phyloP scores from a whole-genome alignment of 2,797 vertebrate species.

The Danio kyathit region DNA sequence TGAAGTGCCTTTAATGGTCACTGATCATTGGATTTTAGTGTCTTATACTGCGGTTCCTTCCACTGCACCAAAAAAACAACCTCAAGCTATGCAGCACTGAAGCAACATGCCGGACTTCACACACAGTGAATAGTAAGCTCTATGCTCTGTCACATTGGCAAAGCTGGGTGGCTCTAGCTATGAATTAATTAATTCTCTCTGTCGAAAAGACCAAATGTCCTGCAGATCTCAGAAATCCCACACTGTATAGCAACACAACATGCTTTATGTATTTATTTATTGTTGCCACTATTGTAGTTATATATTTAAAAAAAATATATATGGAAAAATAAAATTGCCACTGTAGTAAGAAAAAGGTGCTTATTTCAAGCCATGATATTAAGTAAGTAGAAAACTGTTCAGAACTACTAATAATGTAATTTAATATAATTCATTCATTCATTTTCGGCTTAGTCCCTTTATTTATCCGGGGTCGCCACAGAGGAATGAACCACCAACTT shows the following conservation, averaged over 20 bases:
- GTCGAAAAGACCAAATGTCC: constrained; percentile 32
- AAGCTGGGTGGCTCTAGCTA: constrained; percentile 26
- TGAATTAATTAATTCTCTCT: constrained; percentile 31
- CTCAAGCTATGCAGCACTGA: constrained; percentile 15
- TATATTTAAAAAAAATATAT: too few relatives aligned
- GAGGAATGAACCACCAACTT: too few relatives aligned
- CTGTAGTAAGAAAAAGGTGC: too few relatives aligned
- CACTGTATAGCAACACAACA: background rate
- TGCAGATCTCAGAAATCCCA: constrained; percentile 1
- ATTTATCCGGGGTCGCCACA: too few relatives aligned
- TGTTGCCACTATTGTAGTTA: too few relatives aligned
- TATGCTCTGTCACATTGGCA: constrained; percentile 18
- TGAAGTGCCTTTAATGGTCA: background rate
- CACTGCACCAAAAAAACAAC: constrained; percentile 2
- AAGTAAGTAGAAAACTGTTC: too few relatives aligned
- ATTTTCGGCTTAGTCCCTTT: too few relatives aligned
- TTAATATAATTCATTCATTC: too few relatives aligned
- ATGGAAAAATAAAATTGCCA: too few relatives aligned
- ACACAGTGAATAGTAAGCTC: constrained; percentile 3
- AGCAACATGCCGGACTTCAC: constrained; percentile 25
- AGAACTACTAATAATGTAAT: too few relatives aligned
- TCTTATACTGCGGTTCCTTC: constrained; percentile 8
- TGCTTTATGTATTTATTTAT: background rate
- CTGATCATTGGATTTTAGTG: constrained; percentile 15
- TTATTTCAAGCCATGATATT: too few relatives aligned